Evolutionary conservation across 2,797 vertebrate species (phyloP).

Genomic region (Pitangus sulphuratus): DNA sequence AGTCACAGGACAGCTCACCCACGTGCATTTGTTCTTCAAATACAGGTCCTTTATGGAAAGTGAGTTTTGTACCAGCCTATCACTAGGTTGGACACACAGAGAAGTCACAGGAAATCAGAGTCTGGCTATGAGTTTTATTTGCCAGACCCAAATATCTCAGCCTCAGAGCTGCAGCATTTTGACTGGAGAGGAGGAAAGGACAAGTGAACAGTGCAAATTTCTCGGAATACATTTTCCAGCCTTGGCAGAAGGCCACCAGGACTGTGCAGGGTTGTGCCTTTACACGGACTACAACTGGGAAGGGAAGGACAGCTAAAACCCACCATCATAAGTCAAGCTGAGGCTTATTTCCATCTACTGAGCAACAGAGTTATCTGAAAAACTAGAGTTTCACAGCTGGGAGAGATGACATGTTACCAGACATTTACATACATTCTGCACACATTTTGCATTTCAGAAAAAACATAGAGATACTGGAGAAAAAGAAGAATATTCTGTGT

Average conservation of each 20-base stretch:
- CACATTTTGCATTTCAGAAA: background rate
- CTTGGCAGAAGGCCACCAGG: background rate
- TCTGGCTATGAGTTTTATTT: background rate
- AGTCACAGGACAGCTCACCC: background rate
- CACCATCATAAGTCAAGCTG: background rate
- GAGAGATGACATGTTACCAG: background rate
- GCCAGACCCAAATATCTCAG: background rate
- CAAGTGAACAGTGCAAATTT: background rate
- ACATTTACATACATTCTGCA: background rate
- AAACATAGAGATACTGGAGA: background rate
- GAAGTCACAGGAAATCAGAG: background rate
- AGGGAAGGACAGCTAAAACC: background rate
- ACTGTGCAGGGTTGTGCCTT: background rate
- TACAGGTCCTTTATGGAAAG: background rate
- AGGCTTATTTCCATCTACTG: background rate
- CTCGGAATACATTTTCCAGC: background rate
- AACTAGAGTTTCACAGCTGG: background rate
- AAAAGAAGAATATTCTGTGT: background rate
- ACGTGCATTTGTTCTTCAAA: background rate
- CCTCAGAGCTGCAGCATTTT: background rate
- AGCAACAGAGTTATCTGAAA: background rate
- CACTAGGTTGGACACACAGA: rapidly evolving
- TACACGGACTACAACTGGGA: background rate
- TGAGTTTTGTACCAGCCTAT: background rate
- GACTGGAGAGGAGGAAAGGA: background rate